Evolutionary conservation across 2,797 vertebrate species (phyloP), one percentile per base, ranked within the genome.

Genomic region (Crypturellus tataupa): DNA sequence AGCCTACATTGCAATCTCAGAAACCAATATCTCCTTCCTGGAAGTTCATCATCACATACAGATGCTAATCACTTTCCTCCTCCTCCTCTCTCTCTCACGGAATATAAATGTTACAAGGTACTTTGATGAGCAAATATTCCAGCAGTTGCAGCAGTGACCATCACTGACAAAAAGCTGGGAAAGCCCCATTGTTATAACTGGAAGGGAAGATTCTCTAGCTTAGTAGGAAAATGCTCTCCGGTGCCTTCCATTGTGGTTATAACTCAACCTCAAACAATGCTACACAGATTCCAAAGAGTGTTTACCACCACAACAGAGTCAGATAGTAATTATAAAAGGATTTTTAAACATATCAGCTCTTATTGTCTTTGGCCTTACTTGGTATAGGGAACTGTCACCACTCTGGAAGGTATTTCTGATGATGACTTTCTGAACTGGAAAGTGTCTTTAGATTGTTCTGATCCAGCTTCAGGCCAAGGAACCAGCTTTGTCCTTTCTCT

Each of bases 271-370:
- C 39, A 70, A 49, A 53, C 7, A 40, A 23, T 31, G 49, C 19
- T 73, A 72, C 7, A 68, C 37, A 35, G 11, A 73, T 49, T 81
- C 49, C 25, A 68, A 73, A 58, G 3, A 9, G 2, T 31, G 31
- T 49, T 5, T 7, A 7, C 29, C 4, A 0, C 2, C 44, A 35
- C 23, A 10, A 0, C 2, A 13, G 20, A 80, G 17, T 23, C 59
- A 63, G 72, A 63, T 31, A 62, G 69, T 21, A n/a, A 44, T 39
- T n/a, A 56, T 46, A 35, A 65, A 49, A 76, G 58, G 10, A 17
- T 59, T 73, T 17, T 55, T 1, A 59, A 49, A 73, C 6, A 23
- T 24, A 69, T 85, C 55, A 55, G 4, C 20, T 63, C 11, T 58
- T 77, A 6, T 27, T 78, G 24, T 35, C 10, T 75, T 75, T 59